Conservation (phyloP, 2,113 vertebrate species). For the Acrocephalus arundinaceus region DNA sequence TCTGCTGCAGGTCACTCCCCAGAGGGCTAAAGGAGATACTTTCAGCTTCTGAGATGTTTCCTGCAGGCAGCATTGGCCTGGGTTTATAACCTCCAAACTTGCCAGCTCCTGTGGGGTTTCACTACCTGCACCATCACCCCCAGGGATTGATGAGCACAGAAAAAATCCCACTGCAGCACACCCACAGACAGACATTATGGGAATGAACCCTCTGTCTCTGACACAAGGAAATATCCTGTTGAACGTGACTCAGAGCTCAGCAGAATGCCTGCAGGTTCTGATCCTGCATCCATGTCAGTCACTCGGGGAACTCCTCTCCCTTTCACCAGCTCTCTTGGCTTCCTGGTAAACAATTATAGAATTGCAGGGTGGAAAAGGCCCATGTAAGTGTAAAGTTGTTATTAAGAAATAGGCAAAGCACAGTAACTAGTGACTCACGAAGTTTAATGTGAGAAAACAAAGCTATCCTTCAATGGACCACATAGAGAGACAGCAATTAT, state of each 20-base stretch:
- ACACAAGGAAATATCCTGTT: background rate
- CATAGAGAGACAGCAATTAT: background rate
- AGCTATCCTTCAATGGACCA: conserved; percentile 40
- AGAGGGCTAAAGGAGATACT: background rate
- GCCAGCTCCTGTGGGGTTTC: background rate
- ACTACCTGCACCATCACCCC: background rate
- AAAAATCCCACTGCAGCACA: background rate
- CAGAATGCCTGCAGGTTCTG: background rate
- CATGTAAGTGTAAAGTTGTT: background rate
- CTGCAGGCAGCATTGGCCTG: background rate
- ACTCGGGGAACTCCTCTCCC: background rate
- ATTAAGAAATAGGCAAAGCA: conserved; percentile 33
- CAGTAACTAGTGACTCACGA: conserved; percentile 3
- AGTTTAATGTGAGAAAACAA: conserved; percentile 30
- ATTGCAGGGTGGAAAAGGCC: background rate
- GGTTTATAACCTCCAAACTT: background rate
- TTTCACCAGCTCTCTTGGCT: background rate
- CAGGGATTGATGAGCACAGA: background rate
- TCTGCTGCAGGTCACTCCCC: background rate
- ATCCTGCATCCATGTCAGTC: background rate
- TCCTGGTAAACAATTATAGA: background rate
- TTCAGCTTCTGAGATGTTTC: background rate
- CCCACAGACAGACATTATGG: background rate
- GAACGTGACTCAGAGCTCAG: background rate
- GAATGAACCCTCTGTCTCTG: background rate